Evolutionary conservation across 2,888 invertebrate genomes (phyloP).

Genomic region (Chymomyza fuscimana): DNA sequence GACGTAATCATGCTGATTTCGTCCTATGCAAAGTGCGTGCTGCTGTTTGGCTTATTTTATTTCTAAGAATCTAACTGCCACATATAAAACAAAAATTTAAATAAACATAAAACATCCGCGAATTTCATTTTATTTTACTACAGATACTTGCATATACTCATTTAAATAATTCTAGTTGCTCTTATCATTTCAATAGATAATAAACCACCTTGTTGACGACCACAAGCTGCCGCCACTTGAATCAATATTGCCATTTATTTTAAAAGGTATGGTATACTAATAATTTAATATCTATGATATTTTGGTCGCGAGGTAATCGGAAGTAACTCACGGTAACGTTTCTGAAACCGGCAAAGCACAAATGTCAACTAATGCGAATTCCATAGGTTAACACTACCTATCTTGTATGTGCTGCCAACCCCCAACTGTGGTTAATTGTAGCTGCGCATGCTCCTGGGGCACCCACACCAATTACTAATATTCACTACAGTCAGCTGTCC

Average conservation of each 20-base stretch:
- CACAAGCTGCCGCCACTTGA: not conserved
- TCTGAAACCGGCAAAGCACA: conserved; percentile 53
- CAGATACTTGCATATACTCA: not conserved
- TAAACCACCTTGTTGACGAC: not conserved
- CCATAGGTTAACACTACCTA: not conserved
- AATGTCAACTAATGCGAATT: conserved; percentile 46
- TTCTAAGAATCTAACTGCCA: too few relatives aligned
- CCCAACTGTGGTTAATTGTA: not conserved
- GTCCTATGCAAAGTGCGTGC: too few relatives aligned
- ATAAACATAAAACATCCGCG: too few relatives aligned
- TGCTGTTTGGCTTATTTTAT: too few relatives aligned
- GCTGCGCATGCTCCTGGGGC: conserved; percentile 52
- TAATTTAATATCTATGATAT: conserved; percentile 19
- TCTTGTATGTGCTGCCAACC: not conserved
- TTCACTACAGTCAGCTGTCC: not conserved
- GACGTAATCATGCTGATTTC: not conserved
- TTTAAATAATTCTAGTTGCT: too few relatives aligned
- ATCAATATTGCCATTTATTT: conserved; percentile 1
- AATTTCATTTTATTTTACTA: not conserved
- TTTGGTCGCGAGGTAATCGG: conserved; percentile 28
- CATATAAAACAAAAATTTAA: too few relatives aligned
- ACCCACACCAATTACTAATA: not conserved
- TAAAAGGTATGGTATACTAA: conserved; percentile 22
- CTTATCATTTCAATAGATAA: not conserved
- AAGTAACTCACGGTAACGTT: conserved; percentile 16